These are phyloP conservation scores for Hippopotamus amphibius DNA, from an alignment of 2,113 vertebrate species.

Conservation along the genomic window DNA sequence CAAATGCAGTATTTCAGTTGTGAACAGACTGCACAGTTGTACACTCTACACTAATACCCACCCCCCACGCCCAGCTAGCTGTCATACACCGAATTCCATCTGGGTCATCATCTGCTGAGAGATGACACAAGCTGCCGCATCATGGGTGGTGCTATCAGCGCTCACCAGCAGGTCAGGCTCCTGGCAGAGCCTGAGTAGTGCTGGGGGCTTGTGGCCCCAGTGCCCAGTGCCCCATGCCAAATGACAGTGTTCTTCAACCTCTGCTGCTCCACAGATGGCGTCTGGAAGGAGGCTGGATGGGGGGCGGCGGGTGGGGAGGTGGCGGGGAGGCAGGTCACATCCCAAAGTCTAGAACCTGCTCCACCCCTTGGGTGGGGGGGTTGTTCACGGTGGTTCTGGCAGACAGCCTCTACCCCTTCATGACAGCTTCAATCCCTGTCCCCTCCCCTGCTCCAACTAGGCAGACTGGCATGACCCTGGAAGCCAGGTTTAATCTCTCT, in stretches of 20 bases:
- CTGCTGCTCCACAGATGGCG: background rate
- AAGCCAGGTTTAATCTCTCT: background rate
- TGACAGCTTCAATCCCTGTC: background rate
- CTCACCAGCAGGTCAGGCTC: background rate
- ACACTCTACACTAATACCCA: background rate
- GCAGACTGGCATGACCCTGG: background rate
- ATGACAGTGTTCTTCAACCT: background rate
- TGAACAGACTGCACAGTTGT: background rate
- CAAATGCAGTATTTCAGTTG: background rate
- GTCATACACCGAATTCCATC: background rate
- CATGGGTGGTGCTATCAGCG: background rate
- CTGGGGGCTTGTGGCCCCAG: background rate
- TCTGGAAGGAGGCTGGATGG: background rate
- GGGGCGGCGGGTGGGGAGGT: background rate
- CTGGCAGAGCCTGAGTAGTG: background rate
- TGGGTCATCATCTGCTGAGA: background rate
- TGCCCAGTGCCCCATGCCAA: background rate
- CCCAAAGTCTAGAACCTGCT: background rate
- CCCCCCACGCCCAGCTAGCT: background rate
- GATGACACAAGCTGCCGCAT: background rate
- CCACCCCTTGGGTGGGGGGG: too few species aligned
- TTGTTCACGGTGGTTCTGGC: background rate
- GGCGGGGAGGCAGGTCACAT: background rate
- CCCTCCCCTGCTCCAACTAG: background rate
- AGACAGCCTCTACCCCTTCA: background rate